These are phyloP conservation scores for Macrotrachela quadricornifera DNA, from an alignment of 1,140 invertebrate genomes.

Conservation along the genomic window DNA sequence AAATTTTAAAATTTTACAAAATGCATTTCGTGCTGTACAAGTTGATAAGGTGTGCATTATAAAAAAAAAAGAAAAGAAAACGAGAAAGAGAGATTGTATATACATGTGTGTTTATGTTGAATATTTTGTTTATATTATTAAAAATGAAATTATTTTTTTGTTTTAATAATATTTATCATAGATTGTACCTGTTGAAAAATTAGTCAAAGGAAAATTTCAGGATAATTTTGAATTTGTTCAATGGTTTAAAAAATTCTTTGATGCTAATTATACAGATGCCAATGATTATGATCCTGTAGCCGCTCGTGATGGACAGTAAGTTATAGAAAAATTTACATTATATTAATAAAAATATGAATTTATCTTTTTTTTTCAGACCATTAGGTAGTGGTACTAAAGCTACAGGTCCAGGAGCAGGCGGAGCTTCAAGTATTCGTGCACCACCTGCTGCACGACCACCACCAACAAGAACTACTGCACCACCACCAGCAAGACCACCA, in stretches of 20 bases:
- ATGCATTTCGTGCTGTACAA: conserved; percentile 83
- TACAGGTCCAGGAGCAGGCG: conserved; percentile 16
- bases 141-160: conserved; percentile 1
- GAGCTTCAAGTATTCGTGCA: conserved; percentile 6
- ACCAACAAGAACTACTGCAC: not conserved
- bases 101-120: too few relatives aligned
- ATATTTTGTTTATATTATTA: not conserved
- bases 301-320: conserved; percentile 49
- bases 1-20: conserved; percentile 95
- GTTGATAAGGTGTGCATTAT: conserved; percentile 69
- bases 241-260: conserved; percentile 99
- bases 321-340: conserved; percentile 16
- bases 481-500: not conserved
- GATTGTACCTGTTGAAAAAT: conserved; percentile 87
- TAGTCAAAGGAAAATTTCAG: conserved; percentile 79
- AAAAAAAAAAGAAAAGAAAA: too few relatives aligned
- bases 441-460: not conserved
- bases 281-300: conserved; percentile 63
- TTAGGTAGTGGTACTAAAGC: not conserved
- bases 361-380: too few relatives aligned
- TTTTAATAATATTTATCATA: conserved; percentile 37
- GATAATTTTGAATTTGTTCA: conserved; percentile 99
- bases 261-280: conserved; percentile 93
- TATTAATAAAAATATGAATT: too few relatives aligned
- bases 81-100: too few relatives aligned